Evolutionary conservation across 1,140 invertebrate species (phyloP), one percentile per base, ranked within the genome.

Genomic region (Lepidotrigona ventralis): DNA sequence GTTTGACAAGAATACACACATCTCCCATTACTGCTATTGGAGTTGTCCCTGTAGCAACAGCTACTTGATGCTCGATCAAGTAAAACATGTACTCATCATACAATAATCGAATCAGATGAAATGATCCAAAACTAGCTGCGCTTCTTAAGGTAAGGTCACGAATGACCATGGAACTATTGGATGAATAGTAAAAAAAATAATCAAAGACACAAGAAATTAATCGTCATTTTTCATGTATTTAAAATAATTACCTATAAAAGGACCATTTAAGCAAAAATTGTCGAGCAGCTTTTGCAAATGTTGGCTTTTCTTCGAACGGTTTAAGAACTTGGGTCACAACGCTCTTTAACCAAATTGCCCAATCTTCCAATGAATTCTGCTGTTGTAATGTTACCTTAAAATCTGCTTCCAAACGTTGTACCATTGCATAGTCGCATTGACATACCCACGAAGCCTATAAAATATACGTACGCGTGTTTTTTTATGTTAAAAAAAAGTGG

Each of bases 51-150:
- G 97, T 97, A 51, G 98, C 98, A 91, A 97, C 95, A 33, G 99
- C 99, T 46, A 99, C 98, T 93, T 98, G 97, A 93, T 99, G 98
- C 94, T 99, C 99, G 87, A 99, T 98, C 86, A 99, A 95, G 94
- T 99, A 99, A 95, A 99, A 99, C 97, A 99, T 99, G 93, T 99
- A 99, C 93, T 99, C 99, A 93, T 99, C 99, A 93, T 99, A 99
- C 33, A 99, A 95, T 86, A 99, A 95, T 69, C 99, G 96, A 90
- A 99, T 99, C 70, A 99, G 95, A 95, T 99, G 99, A 95, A 99
- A 99, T 79, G 98, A 99, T 60, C 99, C 99, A 95, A 99, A 99
- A 93, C 98, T 99, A 19, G 98, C 98, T 39, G 99, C 99, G 86
- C 98, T 99, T 90, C 99, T 95, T 73, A 99, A 94, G 63, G 98